Base-by-base conservation (phyloP, 2,113 vertebrate genomes). In the Dasyprocta punctata region DNA sequence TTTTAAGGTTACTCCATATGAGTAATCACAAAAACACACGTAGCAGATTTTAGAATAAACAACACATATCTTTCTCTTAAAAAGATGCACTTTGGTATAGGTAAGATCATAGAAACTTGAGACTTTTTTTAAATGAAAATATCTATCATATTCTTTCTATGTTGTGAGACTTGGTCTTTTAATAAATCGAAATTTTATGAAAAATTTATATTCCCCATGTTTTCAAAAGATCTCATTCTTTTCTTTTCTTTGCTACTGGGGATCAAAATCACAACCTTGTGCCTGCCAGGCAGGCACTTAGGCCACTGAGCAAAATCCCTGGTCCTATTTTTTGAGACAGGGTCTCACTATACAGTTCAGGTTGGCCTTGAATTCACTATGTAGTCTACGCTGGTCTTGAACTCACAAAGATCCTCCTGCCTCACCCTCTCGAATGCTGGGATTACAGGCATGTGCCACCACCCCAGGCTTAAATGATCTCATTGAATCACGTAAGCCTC, bases 121-220 rank as follows among this genome's bases (percentile, higher is more conserved):
- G 49, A 52, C 78, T 84, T 94, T 96, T 44, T 89, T 93, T 52
- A 49, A 91, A 94, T n/a, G 75, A 26, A 93, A 92, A 86, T n/a
- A 75, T 86, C 20, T 83, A 38, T 28, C 52, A n/a, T 22, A 58
- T 19, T 0, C 3, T 89, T 69, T 78, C 8, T 69, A 77, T 86
- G 91, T 58, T 80, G 28, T 91, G 4, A 33, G 22, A 71, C 26
- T 83, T 90, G 26, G 2, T 54, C 20, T 84, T 52, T 87, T 83
- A 26, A 89, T n/a, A 60, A 77, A 96, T 10, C 12, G 5, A 71
- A 36, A 36, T 92, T 81, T 95, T 67, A 58, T 89, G 19, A 71
- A 77, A 19, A 85, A 13, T 47, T 58, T 73, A 93, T 81, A 69
- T 92, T 94, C 14, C 94, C n/a, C 54, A 56, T 65, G 26, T 87